Percentiles rank a stretch among this genome's conserved stretches.
Conservation (phyloP, 2,113 vertebrate genomes). For the Gymnocephalus cernua region DNA sequence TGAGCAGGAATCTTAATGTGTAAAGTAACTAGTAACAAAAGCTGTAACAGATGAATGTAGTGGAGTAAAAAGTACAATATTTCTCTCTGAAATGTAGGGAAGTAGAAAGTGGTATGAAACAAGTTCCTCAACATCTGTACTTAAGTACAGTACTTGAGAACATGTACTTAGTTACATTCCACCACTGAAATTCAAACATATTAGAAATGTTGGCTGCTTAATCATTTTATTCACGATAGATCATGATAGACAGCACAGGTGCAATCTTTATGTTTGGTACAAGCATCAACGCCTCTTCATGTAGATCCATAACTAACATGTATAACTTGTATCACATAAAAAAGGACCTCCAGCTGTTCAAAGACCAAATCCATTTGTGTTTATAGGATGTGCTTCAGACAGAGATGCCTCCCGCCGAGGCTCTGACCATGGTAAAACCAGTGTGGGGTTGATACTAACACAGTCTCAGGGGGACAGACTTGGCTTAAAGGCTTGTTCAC, state of each 20-base stretch:
- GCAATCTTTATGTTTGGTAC: neutral
- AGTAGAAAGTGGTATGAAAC: too few relatives aligned
- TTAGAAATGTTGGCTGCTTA: neutral
- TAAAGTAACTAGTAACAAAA: too few relatives aligned
- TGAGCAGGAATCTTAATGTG: too few relatives aligned
- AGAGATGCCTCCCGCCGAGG: conserved; percentile 74
- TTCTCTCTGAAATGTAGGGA: too few relatives aligned
- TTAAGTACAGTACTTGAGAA: too few relatives aligned
- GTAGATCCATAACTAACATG: neutral
- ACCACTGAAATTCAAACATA: neutral
- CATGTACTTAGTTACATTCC: too few relatives aligned
- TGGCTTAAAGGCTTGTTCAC: conserved; percentile 40
- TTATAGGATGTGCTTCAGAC: conserved; percentile 75
- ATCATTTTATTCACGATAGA: neutral
- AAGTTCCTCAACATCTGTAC: too few relatives aligned
- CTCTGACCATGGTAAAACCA: conserved; percentile 75
- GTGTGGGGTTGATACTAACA: neutral
- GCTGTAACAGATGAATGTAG: too few relatives aligned
- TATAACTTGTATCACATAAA: neutral
- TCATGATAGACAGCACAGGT: neutral
- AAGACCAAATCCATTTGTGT: conserved; percentile 46
- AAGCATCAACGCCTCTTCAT: neutral
- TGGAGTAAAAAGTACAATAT: too few relatives aligned
- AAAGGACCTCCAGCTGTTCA: neutral
- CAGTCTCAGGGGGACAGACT: neutral